These are phyloP conservation scores for Astropecten irregularis DNA, from an alignment of 53 echinoderm and acorn worm species.

Conservation along the genomic window DNA sequence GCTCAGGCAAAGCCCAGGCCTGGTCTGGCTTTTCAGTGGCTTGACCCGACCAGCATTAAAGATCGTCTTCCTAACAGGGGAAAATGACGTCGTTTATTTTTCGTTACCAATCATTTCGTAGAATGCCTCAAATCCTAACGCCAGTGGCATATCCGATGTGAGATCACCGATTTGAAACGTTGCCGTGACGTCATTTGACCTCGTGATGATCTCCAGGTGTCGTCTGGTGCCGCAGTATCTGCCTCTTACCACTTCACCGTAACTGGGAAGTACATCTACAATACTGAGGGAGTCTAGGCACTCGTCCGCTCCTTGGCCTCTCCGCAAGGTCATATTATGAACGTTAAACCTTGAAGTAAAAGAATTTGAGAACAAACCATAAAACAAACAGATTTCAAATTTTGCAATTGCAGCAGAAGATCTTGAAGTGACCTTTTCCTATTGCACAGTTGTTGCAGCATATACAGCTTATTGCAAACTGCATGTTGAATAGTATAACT, in stretches of 20 bases:
- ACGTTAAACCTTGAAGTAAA: conserved; percentile 36
- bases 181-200: conserved; percentile 65
- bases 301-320: neutral
- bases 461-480: no score
- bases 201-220: conserved; percentile 53
- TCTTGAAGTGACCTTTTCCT: no score
- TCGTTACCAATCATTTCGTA: conserved; percentile 78
- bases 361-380: neutral
- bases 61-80: no score
- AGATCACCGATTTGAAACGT: conserved; percentile 63
- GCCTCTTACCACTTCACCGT: conserved; percentile 22
- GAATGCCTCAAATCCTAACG: conserved; percentile 69
- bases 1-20: no score
- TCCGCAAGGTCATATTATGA: conserved; percentile 41
- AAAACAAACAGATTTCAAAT: neutral
- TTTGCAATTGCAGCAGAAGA: no score
- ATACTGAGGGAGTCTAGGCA: conserved; percentile 56
- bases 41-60: no score
- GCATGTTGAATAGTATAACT: no score
- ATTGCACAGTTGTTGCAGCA: no score
- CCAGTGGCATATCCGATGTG: conserved; percentile 62
- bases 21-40: no score
- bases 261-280: conserved; percentile 4
- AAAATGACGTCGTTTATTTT: no score
- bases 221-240: conserved; percentile 55